These are phyloP conservation scores for Callipepla californica DNA, from an alignment of 2,113 vertebrate species.

Conservation along the genomic window DNA sequence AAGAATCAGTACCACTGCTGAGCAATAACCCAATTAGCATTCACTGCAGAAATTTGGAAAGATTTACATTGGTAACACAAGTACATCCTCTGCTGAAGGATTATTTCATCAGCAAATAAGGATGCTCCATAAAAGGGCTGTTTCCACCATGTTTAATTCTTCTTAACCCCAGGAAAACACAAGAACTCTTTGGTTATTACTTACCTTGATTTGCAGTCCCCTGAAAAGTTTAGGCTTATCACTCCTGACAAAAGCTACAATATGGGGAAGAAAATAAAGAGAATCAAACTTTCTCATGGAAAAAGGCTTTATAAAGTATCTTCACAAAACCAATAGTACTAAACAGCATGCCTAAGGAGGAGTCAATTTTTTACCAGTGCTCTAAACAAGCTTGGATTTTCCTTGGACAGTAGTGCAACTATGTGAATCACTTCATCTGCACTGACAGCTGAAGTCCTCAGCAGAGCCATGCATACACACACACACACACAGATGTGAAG, in stretches of 20 bases:
- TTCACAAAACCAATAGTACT: not conserved
- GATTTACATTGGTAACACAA: not conserved
- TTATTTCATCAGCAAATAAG: not conserved
- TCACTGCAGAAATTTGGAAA: not conserved
- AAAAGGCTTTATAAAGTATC: not conserved
- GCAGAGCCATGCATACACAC: not conserved
- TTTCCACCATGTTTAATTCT: not conserved
- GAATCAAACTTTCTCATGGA: not conserved
- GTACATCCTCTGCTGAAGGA: not conserved
- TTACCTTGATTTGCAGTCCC: constrained; percentile 98
- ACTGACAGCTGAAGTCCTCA: not conserved
- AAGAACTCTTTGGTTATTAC: not conserved
- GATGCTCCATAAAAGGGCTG: not conserved
- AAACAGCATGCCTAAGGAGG: not conserved
- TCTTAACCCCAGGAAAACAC: not conserved
- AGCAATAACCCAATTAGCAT: not conserved
- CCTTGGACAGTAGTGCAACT: not conserved
- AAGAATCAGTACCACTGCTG: not conserved
- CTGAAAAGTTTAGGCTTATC: constrained; percentile 98
- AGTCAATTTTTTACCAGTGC: not conserved
- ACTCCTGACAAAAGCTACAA: constrained; percentile 96
- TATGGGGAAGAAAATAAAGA: constrained; percentile 24
- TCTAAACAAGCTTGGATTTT: not conserved
- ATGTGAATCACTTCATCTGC: not conserved
- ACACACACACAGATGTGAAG: not conserved